A percentile compares a stretch with the other conserved stretches of the same genome.
Evolutionary conservation across 2,797 vertebrate species (phyloP).

Genomic region (Sternarchorhynchus goeldii): DNA sequence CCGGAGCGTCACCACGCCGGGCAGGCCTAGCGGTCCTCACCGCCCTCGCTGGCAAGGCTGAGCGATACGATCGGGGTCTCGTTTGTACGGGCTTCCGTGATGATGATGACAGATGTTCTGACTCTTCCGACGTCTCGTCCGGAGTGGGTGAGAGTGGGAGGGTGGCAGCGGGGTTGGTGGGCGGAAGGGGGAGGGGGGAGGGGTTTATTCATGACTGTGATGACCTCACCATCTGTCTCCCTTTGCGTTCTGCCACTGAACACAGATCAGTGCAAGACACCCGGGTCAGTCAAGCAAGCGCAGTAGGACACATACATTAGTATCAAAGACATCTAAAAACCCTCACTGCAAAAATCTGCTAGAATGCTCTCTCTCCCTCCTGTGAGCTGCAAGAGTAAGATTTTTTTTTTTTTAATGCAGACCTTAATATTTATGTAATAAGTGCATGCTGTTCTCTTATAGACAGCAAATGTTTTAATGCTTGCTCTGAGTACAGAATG

Average conservation of each 20-base stretch:
- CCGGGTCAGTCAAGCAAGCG: not conserved
- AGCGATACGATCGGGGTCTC: not conserved
- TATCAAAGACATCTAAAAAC: not conserved
- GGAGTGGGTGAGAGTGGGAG: constrained; percentile 2
- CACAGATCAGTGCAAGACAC: not conserved
- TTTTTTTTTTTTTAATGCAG: no score
- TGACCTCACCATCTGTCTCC: constrained; percentile 34
- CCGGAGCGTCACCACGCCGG: not conserved
- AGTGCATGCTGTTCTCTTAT: not conserved
- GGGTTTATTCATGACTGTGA: not conserved
- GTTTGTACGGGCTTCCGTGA: not conserved
- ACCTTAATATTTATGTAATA: not conserved
- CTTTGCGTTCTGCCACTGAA: constrained; percentile 16
- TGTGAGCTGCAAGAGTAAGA: not conserved
- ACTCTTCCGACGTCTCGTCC: constrained; percentile 19
- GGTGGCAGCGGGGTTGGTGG: no score
- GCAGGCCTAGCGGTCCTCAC: not conserved
- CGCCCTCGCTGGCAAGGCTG: not conserved
- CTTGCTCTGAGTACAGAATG: no score
- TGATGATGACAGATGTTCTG: constrained; percentile 32
- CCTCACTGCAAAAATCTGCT: constrained; percentile 22
- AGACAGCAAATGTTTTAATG: no score
- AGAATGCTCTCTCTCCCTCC: not conserved
- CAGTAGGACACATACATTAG: constrained; percentile 11
- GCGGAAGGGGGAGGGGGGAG: no score